Evolutionary conservation across 2,888 invertebrate species (phyloP), one percentile per base, ranked within the genome.

Genomic region (Phyto melanocephala): DNA sequence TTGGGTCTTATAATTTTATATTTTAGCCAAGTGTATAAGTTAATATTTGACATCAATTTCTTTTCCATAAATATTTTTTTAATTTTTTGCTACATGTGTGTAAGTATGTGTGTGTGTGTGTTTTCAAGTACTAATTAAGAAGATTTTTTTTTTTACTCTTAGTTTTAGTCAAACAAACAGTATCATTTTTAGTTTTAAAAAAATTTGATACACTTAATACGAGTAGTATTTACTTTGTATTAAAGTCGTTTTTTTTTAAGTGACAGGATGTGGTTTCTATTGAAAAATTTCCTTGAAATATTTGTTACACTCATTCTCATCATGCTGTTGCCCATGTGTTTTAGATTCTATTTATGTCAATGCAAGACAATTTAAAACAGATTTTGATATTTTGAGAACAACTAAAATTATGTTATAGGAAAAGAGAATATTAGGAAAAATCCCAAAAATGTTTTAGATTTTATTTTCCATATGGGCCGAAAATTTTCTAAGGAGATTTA

Each of bases 261-360:
- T 74, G 77, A 63, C 81, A 81, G 81, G 81, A 81, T 81, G 81
- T 81, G 81, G 81, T 78, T 78, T 78, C 74, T 63, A 63, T 67
- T 77, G 54, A 56, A 45, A 67, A 81, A 54, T 54, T 77, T 81
- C 74, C 56, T 63, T 58, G 77, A 78, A 81, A 62, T 68, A 42
- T 28, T 68, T 5, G 28, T 65, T 80, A 45, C n/a, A n/a, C n/a
- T 62, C 11, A 22, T 45, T 17, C 2, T 45, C 17, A 45, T 28
- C 10, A 28, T 65, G 20, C 71, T 81, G 71, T 8, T 58, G 67
- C 67, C 60, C 81, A 77, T 68, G 62, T 81, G 81, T 81, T 81
- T 77, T 47, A 40, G 62, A 77, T 81, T 68, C 15, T 33, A n/a
- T n/a, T n/a, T n/a, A 56, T 81, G 58, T 37, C 63, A 63, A 11